Evolutionary conservation across 2,888 invertebrate species (phyloP), one percentile per base, ranked within the genome.

Genomic region (Tiphia femorata): DNA sequence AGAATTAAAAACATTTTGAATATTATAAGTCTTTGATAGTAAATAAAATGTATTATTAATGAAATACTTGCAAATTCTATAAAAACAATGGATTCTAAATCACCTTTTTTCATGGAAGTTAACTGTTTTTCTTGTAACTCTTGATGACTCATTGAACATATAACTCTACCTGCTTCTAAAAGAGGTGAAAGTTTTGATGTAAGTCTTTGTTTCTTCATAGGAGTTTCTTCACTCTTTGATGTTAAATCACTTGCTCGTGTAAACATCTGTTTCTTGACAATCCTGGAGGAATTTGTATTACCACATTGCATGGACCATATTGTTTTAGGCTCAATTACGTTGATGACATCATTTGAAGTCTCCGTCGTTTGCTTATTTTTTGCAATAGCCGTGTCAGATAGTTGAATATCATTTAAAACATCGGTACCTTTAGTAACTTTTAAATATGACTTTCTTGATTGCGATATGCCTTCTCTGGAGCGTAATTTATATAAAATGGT

Each of bases 171-270:
- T 43, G 56, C 29, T 25, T 61, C 54, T 30, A 57, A 40, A 21
- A 27, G 19, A 12, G 47, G 38, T 12, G 46, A 47, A 37, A 62
- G 38, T 29, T 49, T 59, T 3, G 62, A 49, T n/a, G 51, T 23
- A 8, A 66, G 30, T 49, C 60, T 72, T 49, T 58, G 65, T 58
- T 42, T 72, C 51, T 73, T 73, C 46, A 46, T 19, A 10, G 68
- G 49, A 30, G 52, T 50, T 50, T 66, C 60, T 63, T 70, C 68
- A 7, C 40, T 49, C 4, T 16, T 6, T 23, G 38, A 35, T 42
- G 47, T 30, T 42, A 46, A 30, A 25, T 41, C 25, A 30, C 47
- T 27, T 16, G 17, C 30, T 14, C 37, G 12, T 42, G 10, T 54
- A 2, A 42, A 17, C 12, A 46, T 37, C 46, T 49, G 38, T n/a